A percentile compares a stretch with the other conserved stretches of the same genome.
Conservation (phyloP, 2,113 vertebrate species). For the Galbula dea region DNA sequence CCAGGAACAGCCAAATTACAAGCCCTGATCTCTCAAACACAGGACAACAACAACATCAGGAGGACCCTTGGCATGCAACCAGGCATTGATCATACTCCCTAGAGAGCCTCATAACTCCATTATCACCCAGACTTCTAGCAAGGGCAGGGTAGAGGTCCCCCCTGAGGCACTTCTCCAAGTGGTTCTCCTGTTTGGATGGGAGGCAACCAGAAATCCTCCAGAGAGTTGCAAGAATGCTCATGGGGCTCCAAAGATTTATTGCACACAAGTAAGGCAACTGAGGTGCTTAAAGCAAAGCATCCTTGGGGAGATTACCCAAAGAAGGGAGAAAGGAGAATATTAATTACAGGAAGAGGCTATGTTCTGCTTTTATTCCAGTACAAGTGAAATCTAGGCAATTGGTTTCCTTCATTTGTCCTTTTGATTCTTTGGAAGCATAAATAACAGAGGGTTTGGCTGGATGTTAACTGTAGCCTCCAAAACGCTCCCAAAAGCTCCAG, state of each 20-base stretch:
- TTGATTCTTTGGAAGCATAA: neutral
- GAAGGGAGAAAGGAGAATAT: neutral
- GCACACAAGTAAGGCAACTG: neutral
- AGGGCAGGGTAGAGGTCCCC: neutral
- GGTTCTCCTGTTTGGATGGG: neutral
- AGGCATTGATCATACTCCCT: neutral
- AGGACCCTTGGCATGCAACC: neutral
- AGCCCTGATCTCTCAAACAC: rapidly evolving
- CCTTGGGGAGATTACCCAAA: neutral
- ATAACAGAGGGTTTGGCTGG: neutral
- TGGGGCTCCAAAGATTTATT: neutral
- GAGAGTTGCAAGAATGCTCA: neutral
- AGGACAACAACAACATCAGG: neutral
- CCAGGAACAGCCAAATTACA: neutral
- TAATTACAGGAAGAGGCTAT: neutral
- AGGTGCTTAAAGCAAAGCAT: neutral
- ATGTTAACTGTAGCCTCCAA: neutral
- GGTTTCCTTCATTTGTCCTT: neutral
- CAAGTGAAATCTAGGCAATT: neutral
- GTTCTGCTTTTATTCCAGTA: neutral
- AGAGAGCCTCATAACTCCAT: neutral
- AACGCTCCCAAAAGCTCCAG: neutral
- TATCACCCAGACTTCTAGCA: neutral
- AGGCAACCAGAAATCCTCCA: neutral
- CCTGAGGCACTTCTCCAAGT: neutral